These are phyloP conservation scores for Drosophila sp. DNA, from an alignment of 1,140 invertebrate genomes.

Conservation along the genomic window DNA sequence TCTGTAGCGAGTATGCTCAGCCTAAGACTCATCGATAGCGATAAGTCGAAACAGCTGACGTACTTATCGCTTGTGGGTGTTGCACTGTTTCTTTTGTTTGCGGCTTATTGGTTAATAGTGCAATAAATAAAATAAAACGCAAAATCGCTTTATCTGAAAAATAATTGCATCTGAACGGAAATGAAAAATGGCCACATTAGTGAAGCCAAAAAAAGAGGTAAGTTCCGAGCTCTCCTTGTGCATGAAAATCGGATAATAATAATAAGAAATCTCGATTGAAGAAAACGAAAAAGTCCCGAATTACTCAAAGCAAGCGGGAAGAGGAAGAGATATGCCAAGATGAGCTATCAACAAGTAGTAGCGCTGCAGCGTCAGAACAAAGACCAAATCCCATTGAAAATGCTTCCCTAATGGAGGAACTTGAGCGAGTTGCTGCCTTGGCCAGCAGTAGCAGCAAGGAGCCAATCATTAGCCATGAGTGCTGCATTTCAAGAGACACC, in stretches of 20 bases:
- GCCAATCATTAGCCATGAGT: slow-evolving; percentile 66
- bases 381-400: slow-evolving; percentile 55
- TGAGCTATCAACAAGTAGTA: slow-evolving; percentile 71
- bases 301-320: slow-evolving; percentile 21
- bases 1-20: neutral
- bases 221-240: neutral
- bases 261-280: slow-evolving; percentile 15
- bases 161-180: neutral
- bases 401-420: slow-evolving; percentile 62
- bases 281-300: slow-evolving; percentile 57
- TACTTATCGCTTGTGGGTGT: slow-evolving; percentile 45
- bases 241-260: neutral
- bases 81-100: slow-evolving; percentile 40
- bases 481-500: slow-evolving; percentile 62
- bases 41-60: slow-evolving; percentile 25
- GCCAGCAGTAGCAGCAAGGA: slow-evolving; percentile 41
- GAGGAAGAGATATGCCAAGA: slow-evolving; percentile 47
- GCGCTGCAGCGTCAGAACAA: neutral
- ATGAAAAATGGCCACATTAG: slow-evolving; percentile 69
- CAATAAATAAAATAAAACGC: slow-evolving; percentile 29
- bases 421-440: slow-evolving; percentile 57
- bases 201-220: slow-evolving; percentile 72
- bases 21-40: neutral
- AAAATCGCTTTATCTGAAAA: slow-evolving; percentile 12
- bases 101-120: slow-evolving; percentile 23